Base-by-base conservation (phyloP, 2,113 vertebrate species). In the Pygoscelis adeliae region DNA sequence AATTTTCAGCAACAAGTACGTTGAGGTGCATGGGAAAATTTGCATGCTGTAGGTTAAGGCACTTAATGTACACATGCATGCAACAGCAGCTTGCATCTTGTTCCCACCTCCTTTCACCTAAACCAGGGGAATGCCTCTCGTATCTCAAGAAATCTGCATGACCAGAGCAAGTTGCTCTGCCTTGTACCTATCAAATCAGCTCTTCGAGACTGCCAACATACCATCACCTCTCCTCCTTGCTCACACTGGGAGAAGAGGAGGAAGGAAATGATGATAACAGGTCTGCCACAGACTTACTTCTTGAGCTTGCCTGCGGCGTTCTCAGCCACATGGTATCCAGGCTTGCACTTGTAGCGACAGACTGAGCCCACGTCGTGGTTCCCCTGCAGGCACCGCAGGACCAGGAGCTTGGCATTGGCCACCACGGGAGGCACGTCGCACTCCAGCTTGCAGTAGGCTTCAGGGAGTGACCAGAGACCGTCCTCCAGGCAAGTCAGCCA, bases 381-480 rank as follows among this genome's bases (percentile, higher is more conserved):
- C 3, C 98, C 98, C 73, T 97, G 96, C 65, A 98, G 94, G 87
- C 99, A 99, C 25, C 92, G 98, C 0, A 98, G 98, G 29, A 98
- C 98, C 62, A 99, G 97, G 16, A 99, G 97, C 84, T 94, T 98
- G 93, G 99, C 98, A 0, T 99, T 97, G 13, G 98, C 88, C 52
- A 99, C 90, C 1, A 9, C 27, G 0, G 98, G 98, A 2, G 99
- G 98, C 0, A 95, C 94, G 1, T 97, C 98, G 3, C 99, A 99
- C 90, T 99, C 99, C 27, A 99, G 96, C 97, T 99, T 99, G 98
- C 99, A 99, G 97, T 99, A 99, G 53, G 99, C 99, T 95, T 99
- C 99, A 0, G 99, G 99, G 71, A 99, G 99, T 3, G 99, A 99
- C 99, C 99, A 99, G 58, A 99, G 98, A 8, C 99, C 99, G 0